phyloP scores from a whole-genome alignment of 2,888 invertebrate species.

The Chouioia cunea region DNA sequence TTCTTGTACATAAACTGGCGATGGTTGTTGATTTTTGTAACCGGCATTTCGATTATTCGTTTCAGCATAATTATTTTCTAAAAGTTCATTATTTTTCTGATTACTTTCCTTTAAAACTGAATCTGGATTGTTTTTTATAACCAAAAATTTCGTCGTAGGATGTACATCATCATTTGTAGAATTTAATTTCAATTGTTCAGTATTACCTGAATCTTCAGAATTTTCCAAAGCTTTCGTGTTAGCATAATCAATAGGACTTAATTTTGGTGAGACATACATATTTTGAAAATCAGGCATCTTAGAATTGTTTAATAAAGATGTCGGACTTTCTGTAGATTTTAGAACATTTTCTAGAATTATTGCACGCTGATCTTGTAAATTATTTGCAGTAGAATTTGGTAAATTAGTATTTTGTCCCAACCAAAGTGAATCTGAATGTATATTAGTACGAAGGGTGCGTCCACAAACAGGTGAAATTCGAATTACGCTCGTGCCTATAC shows the following conservation, averaged over 20 bases:
- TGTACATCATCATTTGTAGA: conserved; percentile 63
- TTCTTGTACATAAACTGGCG: conserved; percentile 1
- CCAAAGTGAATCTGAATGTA: conserved; percentile 59
- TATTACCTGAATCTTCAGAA: too few species aligned
- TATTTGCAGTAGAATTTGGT: conserved; percentile 61
- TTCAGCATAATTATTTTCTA: neutral
- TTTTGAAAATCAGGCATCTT: neutral
- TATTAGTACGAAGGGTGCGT: conserved; percentile 54
- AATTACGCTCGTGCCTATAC: conserved; percentile 81
- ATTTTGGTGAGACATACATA: neutral
- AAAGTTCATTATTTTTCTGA: conserved; percentile 69
- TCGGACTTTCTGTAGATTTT: conserved; percentile 62
- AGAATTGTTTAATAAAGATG: conserved; percentile 21
- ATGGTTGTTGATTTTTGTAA: neutral
- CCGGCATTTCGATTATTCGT: conserved; percentile 46
- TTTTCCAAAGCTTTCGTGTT: too few species aligned
- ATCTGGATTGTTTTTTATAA: conserved; percentile 72
- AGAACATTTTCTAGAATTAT: conserved; percentile 70
- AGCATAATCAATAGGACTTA: too few species aligned
- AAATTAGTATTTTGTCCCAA: conserved; percentile 64
- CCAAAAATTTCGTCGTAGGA: conserved; percentile 73
- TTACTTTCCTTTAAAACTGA: conserved; percentile 58
- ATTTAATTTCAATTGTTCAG: too few species aligned
- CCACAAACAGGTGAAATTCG: conserved; percentile 80
- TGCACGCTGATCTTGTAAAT: conserved; percentile 64